Evolutionary conservation across 2,888 invertebrate genomes (phyloP).

Genomic region (Luperina testacea): DNA sequence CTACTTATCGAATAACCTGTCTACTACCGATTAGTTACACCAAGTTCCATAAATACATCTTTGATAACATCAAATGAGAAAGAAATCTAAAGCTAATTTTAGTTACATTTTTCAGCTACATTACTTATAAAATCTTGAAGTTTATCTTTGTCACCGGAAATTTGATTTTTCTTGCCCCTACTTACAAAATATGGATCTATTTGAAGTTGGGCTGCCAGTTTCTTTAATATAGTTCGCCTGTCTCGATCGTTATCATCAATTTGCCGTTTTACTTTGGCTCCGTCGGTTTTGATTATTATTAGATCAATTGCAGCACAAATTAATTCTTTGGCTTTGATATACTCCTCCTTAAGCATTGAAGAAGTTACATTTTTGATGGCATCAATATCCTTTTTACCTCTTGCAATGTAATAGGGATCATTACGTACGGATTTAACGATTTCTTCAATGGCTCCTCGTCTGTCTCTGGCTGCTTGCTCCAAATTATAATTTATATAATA

Average conservation of each 20-base stretch:
- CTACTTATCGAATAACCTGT: conserved; percentile 47
- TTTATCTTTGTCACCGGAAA: conserved; percentile 65
- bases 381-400: conserved; percentile 85
- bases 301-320: conserved; percentile 82
- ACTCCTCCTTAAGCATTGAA: conserved; percentile 66
- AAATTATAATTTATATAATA: conserved; percentile 72
- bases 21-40: conserved; percentile 23
- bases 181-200: conserved; percentile 86
- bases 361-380: conserved; percentile 67
- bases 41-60: conserved; percentile 55
- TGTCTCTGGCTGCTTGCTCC: conserved; percentile 76
- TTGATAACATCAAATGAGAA: conserved; percentile 48
- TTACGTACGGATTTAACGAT: conserved; percentile 86
- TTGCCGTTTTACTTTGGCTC: conserved; percentile 78
- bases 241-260: conserved; percentile 80
- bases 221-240: conserved; percentile 82
- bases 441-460: conserved; percentile 85
- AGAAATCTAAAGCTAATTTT: conserved; percentile 48
- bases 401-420: conserved; percentile 88
- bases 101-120: conserved; percentile 80
- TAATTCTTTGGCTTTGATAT: conserved; percentile 79
- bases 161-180: conserved; percentile 82
- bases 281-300: conserved; percentile 69
- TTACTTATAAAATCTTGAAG: conserved; percentile 79
- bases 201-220: conserved; percentile 84